Base-by-base conservation (phyloP, 2,113 vertebrate species). In the Herpailurus yagouaroundi region DNA sequence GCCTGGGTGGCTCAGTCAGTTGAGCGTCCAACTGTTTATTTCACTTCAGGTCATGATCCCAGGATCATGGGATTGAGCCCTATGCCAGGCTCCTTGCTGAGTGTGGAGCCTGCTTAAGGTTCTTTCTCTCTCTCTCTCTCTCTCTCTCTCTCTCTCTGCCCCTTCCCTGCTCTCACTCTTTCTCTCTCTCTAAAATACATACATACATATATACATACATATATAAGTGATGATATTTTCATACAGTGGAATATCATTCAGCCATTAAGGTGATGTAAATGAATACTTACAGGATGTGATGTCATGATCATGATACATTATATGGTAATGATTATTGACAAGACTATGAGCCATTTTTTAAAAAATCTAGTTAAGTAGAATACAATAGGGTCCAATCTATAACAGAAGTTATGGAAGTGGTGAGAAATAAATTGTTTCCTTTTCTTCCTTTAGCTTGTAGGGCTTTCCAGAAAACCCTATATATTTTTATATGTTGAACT, bases 281-380 rank as follows among this genome's bases (percentile, higher is more conserved):
- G 25, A 63, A 23, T 41, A 41, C 2, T 16, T 76, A 16, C 7
- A 41, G 85, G 48, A 36, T 76, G 2, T 87, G 66, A 33, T 2
- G 23, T 69, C 15, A 3, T 6, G 19, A 52, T 10, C 25, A 5
- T 8, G 11, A 9, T 3, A 38, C 2, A 9, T n/a, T 13, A 9
- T 12, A 16, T 0, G 23, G n/a, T 52, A 7, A 33, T 31, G 52
- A 16, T 36, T 13, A 33, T 31, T n/a, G n/a, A 19, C 45, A 83
- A 12, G 19, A 12, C 11, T 1, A 10, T 19, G 9, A 63, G 31
- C 64, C 16, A 1, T 1, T 25, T 89, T 71, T 93, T 38, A 21
- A 38, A 38, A 50, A 57, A 33, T 52, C 10, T 14, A 2, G 64
- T 66, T 55, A 38, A 41, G n/a, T 21, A 50, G 66, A 87, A 8